Percentiles rank a stretch among this genome's conserved stretches.
Conservation (phyloP, 1,140 invertebrate genomes). For the Lasioglossum albipes region DNA sequence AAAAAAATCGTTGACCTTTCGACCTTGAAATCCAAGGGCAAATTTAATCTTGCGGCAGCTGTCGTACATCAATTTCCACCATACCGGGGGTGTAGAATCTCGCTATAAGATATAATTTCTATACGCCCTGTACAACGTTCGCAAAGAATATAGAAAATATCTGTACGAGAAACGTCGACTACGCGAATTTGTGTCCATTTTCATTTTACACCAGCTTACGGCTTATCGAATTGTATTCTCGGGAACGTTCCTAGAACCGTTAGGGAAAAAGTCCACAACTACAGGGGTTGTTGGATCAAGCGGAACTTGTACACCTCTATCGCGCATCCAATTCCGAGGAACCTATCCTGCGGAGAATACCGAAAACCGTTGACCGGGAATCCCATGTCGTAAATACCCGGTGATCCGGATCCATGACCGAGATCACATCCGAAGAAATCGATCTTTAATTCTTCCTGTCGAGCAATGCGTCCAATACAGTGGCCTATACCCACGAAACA, state of each 20-base stretch:
- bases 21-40: too few relatives aligned
- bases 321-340: slow-evolving; percentile 44
- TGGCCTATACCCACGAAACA: not conserved
- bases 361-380: slow-evolving; percentile 46
- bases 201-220: slow-evolving; percentile 11
- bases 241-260: slow-evolving; percentile 15
- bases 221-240: slow-evolving; percentile 19
- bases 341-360: slow-evolving; percentile 38
- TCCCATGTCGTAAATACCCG: slow-evolving; percentile 37
- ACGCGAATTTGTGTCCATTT: slow-evolving; percentile 8
- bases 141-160: not conserved
- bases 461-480: slow-evolving; percentile 20
- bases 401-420: slow-evolving; percentile 44
- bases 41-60: too few relatives aligned
- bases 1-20: too few relatives aligned
- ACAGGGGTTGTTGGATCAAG: not conserved
- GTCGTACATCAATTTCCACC: too few relatives aligned
- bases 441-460: slow-evolving; percentile 52
- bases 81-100: too few relatives aligned
- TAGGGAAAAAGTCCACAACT: not conserved
- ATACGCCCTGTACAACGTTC: not conserved
- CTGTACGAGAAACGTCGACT: not conserved
- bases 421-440: slow-evolving; percentile 4
- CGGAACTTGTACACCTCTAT: slow-evolving; percentile 11
- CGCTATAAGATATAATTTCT: too few relatives aligned